A percentile compares a stretch with the other conserved stretches of the same genome.
These are phyloP conservation scores for Halcyon chelicuti DNA, from an alignment of 2,797 vertebrate genomes.

Conservation along the genomic window DNA sequence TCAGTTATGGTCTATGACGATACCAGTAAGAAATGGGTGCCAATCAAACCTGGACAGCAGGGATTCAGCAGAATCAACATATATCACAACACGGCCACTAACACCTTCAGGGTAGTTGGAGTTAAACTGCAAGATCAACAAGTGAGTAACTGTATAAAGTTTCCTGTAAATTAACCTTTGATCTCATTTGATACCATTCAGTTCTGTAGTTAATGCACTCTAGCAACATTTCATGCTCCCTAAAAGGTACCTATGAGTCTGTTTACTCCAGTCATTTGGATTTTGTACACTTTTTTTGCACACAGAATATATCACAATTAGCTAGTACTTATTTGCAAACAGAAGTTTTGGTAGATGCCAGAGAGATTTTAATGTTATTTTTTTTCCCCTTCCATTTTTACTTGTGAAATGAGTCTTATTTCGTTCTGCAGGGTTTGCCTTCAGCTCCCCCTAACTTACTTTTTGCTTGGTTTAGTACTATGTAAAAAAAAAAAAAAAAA, in stretches of 20 bases:
- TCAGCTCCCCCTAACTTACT: neutral
- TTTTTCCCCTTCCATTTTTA: neutral
- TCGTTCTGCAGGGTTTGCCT: neutral
- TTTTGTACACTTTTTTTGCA: neutral
- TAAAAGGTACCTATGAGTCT: neutral
- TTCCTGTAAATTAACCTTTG: conserved; percentile 55
- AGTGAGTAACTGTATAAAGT: conserved; percentile 77
- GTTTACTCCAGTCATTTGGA: neutral
- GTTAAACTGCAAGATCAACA: conserved; percentile 99
- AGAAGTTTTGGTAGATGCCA: neutral
- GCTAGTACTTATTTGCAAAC: neutral
- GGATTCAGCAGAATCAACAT: conserved; percentile 99
- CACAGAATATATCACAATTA: neutral
- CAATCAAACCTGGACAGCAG: conserved; percentile 97
- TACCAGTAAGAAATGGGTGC: conserved; percentile 99
- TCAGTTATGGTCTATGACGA: conserved; percentile 99
- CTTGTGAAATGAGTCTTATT: neutral
- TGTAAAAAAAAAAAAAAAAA: neutral
- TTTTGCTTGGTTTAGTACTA: neutral
- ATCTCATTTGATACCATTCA: neutral
- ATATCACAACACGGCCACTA: conserved; percentile 93
- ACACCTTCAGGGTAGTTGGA: conserved; percentile 94
- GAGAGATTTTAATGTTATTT: neutral
- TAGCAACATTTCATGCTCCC: conserved; percentile 34
- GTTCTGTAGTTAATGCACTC: neutral